Percentiles rank a stretch among this genome's conserved stretches.
Evolutionary conservation across 2,888 invertebrate species (phyloP).

Genomic region (Steromphala cineraria): DNA sequence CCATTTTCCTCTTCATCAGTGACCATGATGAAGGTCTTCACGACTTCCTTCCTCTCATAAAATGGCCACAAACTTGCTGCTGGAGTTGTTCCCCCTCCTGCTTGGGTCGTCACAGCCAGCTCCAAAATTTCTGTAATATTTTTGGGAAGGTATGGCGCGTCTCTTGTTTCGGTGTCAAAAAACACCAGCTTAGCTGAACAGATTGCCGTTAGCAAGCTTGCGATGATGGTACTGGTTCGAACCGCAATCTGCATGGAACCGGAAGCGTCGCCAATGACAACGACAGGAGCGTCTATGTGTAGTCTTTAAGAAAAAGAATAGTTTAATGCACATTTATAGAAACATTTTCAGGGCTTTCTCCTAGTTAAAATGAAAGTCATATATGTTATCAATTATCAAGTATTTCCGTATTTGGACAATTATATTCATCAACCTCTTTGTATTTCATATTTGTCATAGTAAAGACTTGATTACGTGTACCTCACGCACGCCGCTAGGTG

Average conservation of each 20-base stretch:
- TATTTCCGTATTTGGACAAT: no score
- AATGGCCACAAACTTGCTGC: conserved; percentile 73
- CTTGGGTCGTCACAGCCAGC: conserved; percentile 66
- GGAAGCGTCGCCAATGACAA: conserved; percentile 74
- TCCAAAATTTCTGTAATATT: conserved; percentile 71
- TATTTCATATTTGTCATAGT: no score
- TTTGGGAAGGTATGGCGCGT: conserved; percentile 66
- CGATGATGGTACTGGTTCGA: conserved; percentile 73
- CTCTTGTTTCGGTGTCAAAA: conserved; percentile 66
- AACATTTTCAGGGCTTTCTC: no score
- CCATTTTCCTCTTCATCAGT: conserved; percentile 75
- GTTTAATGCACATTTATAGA: no score
- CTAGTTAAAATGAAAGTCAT: no score
- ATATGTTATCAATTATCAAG: no score
- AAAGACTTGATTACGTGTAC: no score
- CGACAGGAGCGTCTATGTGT: conserved; percentile 71
- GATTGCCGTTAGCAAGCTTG: conserved; percentile 72
- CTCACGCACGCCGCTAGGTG: no score
- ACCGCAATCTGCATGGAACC: conserved; percentile 75
- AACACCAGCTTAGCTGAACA: conserved; percentile 72
- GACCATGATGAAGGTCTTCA: conserved; percentile 74
- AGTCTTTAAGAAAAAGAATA: conserved; percentile 47
- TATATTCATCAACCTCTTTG: no score
- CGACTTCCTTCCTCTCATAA: conserved; percentile 68
- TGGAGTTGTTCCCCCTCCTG: conserved; percentile 68